Evolutionary conservation across 2,797 vertebrate species (phyloP).

Genomic region (Oreortyx pictus): DNA sequence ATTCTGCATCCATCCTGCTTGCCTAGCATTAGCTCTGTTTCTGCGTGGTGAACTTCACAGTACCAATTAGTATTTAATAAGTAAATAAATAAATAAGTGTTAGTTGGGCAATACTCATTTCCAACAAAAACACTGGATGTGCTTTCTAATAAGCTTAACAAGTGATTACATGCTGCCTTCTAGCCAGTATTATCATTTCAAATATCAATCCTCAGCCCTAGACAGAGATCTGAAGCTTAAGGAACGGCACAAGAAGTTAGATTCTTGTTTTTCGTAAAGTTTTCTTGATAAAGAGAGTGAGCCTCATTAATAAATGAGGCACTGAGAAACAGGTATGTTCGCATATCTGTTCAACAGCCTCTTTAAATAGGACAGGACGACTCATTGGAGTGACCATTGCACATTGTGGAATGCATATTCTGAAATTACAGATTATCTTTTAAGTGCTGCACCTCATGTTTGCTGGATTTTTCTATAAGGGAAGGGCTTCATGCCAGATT

Average conservation of each 20-base stretch:
- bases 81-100: background rate
- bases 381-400: background rate
- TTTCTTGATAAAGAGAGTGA: background rate
- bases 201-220: background rate
- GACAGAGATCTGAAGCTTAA: background rate
- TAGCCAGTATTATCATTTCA: background rate
- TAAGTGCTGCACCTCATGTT: background rate
- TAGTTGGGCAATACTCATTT: background rate
- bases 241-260: background rate
- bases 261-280: background rate
- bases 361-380: background rate
- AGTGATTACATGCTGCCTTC: background rate
- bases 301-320: too few relatives aligned
- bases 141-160: background rate
- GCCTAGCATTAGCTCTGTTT: background rate
- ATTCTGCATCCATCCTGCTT: background rate
- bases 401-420: background rate
- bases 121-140: background rate
- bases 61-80: background rate
- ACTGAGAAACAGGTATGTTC: background rate
- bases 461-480: background rate
- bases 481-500: background rate
- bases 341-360: background rate
- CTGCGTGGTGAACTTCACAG: background rate
- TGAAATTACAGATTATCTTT: background rate